Evolutionary conservation across 2,888 invertebrate genomes (phyloP), one percentile per base, ranked within the genome.

Genomic region (Cryptophagus acutangulus): DNA sequence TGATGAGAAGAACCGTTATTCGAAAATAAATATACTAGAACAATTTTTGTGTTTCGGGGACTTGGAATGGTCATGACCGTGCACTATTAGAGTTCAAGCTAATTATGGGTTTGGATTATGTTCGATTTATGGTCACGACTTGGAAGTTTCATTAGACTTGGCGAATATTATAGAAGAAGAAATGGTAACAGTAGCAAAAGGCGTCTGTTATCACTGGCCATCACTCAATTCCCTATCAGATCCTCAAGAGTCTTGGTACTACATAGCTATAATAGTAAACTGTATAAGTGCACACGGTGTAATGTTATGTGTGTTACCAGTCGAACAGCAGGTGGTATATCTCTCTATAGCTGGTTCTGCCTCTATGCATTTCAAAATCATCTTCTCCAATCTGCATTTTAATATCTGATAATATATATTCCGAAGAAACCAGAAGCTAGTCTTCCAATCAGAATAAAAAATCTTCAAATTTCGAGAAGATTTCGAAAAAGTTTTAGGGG

Each of bases 41-140:
- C 41, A 46, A 49, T 42, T 46, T 38, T 43, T 41, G n/a, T 26
- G 5, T 26, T n/a, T 36, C 25, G 9, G 17, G 10, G 24, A 30
- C 34, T 37, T 40, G 15, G 29, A 43, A 36, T 52, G 52, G 46
- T 52, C 52, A 52, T 52, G 52, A 52, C 52, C 50, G 48, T 45
- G 48, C 46, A 45, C 50, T 46, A 48, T 47, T 52, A 50, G 48
- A 49, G 52, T 50, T 50, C 49, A 52, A 49, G 45, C 45, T 52
- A 50, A 52, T 52, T 52, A 52, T 40, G 48, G 37, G 36, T 42
- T 48, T 49, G 46, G 45, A 45, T 46, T 50, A 39, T 39, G 26
- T 52, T 41, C 48, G 38, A 45, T 50, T 43, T 48, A 30, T 33
- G 34, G 46, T 52, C 52, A 52, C 52, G 52, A 50, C 40, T 33